Percentiles rank a stretch among this genome's conserved stretches.
Conservation (phyloP, 2,888 invertebrate genomes). For the Epinotia bilunana region DNA sequence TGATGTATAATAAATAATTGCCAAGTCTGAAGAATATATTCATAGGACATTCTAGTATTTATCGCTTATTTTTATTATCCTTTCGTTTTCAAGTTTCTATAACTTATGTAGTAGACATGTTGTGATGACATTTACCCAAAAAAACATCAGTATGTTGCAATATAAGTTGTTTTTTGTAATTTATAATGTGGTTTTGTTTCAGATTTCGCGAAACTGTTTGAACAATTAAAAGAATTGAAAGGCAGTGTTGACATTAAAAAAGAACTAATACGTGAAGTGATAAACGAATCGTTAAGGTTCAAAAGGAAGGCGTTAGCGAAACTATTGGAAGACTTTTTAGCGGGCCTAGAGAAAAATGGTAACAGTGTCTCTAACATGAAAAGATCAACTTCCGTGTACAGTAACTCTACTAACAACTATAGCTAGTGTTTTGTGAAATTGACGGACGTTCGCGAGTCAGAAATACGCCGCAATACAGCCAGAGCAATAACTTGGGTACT, state of each 20-base stretch:
- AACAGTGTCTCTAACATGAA: slow-evolving; percentile 76
- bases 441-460: slow-evolving; percentile 53
- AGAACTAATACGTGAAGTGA: slow-evolving; percentile 88
- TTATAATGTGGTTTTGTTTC: slow-evolving; percentile 64
- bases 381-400: slow-evolving; percentile 66
- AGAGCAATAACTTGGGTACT: slow-evolving; percentile 33
- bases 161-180: slow-evolving; percentile 9
- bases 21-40: too few relatives aligned
- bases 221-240: slow-evolving; percentile 88
- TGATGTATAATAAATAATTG: too few relatives aligned
- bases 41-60: too few relatives aligned
- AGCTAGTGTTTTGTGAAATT: slow-evolving; percentile 69
- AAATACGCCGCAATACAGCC: slow-evolving; percentile 17
- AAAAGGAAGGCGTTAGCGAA: slow-evolving; percentile 89
- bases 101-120: too few relatives aligned
- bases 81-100: too few relatives aligned
- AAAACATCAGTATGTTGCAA: neutral
- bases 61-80: too few relatives aligned
- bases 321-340: slow-evolving; percentile 87
- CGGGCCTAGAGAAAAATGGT: slow-evolving; percentile 79
- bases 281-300: slow-evolving; percentile 90
- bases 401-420: slow-evolving; percentile 68
- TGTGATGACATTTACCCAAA: neutral
- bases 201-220: slow-evolving; percentile 89
- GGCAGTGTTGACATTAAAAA: slow-evolving; percentile 88